Percentiles rank a stretch among this genome's conserved stretches.
Evolutionary conservation across 2,113 vertebrate species (phyloP).

Genomic region (Istiophorus platypterus): DNA sequence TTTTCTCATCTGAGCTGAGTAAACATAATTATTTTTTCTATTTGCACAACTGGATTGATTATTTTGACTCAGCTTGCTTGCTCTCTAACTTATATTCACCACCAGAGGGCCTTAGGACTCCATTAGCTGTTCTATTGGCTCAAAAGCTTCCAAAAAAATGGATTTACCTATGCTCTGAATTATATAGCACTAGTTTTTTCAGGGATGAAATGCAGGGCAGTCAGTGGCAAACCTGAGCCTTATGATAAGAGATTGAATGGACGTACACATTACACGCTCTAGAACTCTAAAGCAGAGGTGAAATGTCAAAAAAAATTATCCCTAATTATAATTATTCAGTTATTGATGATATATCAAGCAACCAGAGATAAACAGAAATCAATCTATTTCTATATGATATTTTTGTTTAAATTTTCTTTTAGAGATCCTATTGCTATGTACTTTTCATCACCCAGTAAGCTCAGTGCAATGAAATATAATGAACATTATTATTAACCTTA

Average conservation of each 20-base stretch:
- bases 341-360: neutral
- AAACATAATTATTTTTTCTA: constrained; percentile 65
- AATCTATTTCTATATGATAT: neutral
- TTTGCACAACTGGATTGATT: constrained; percentile 44
- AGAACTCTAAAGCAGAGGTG: neutral
- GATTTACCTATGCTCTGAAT: neutral
- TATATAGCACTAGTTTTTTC: neutral
- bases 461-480: neutral
- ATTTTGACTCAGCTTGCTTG: constrained; percentile 6
- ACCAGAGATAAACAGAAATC: neutral
- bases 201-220: neutral
- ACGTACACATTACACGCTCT: neutral
- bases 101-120: constrained; percentile 51
- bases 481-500: neutral
- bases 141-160: neutral
- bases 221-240: neutral
- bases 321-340: neutral
- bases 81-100: constrained; percentile 7
- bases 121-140: neutral
- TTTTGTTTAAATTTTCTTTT: neutral
- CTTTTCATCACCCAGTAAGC: neutral
- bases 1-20: constrained; percentile 44
- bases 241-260: too few relatives aligned
- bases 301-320: neutral
- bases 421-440: neutral